A percentile compares a stretch with the other conserved stretches of the same genome.
phyloP scores from a whole-genome alignment of 2,797 vertebrate genomes.

The Muraenolepis orangiensis region DNA sequence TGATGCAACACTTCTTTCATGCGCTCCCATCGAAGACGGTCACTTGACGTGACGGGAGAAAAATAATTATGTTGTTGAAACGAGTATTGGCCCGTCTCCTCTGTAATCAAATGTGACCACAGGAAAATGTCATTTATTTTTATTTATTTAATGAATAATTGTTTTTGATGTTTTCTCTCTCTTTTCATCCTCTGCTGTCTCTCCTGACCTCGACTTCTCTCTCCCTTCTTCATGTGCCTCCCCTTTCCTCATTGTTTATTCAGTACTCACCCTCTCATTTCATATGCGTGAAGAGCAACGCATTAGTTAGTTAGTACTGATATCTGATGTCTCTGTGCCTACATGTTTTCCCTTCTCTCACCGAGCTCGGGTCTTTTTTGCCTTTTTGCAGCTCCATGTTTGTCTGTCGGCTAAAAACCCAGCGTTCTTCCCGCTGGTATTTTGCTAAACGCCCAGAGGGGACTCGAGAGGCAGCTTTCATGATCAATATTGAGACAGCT shows the following conservation, averaged over 20 bases:
- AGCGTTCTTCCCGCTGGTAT: background rate
- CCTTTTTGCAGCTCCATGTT: background rate
- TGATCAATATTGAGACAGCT: constrained; percentile 2
- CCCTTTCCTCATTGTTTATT: background rate
- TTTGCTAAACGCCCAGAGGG: background rate
- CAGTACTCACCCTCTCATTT: background rate
- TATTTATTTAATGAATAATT: too few relatives aligned
- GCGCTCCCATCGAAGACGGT: too few relatives aligned
- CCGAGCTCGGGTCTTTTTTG: background rate
- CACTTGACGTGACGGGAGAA: background rate
- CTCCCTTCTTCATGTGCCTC: background rate
- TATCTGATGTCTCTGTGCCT: background rate
- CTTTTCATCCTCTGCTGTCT: background rate
- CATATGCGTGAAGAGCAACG: background rate
- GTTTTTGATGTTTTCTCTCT: background rate
- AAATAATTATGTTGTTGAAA: background rate
- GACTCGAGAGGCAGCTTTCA: background rate
- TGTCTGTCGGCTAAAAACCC: background rate
- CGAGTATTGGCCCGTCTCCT: too few relatives aligned
- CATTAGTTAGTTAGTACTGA: background rate
- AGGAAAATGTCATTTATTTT: too few relatives aligned
- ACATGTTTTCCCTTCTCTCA: background rate
- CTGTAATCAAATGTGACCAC: too few relatives aligned
- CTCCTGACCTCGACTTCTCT: background rate
- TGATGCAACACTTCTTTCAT: too few relatives aligned